Evolutionary conservation across 2,888 invertebrate species (phyloP).

Genomic region (Drosophila maculinotata): DNA sequence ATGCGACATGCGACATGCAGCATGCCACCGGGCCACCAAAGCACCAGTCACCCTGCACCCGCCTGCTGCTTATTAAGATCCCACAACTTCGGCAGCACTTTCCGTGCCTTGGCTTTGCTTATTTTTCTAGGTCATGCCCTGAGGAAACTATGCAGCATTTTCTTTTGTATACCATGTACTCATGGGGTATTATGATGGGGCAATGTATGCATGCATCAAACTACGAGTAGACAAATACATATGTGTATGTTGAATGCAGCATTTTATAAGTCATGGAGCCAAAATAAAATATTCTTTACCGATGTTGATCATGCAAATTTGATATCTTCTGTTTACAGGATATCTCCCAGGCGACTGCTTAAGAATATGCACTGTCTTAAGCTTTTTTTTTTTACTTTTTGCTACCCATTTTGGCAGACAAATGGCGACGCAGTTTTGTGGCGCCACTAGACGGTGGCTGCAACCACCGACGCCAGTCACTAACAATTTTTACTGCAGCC

Average conservation of each 20-base stretch:
- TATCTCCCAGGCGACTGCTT: neutral
- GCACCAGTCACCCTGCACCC: constrained; percentile 1
- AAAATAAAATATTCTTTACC: too few relatives aligned
- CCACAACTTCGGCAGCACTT: constrained; percentile 16
- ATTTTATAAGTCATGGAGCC: too few relatives aligned
- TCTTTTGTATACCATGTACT: constrained; percentile 9
- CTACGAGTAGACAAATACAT: too few relatives aligned
- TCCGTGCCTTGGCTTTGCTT: constrained; percentile 20
- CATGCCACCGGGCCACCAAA: constrained; percentile 9
- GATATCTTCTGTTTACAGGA: neutral
- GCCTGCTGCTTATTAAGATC: constrained; percentile 42
- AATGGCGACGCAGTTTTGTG: constrained; percentile 74
- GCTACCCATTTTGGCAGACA: constrained; percentile 65
- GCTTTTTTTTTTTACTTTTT: constrained; percentile 27
- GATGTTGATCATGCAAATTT: too few relatives aligned
- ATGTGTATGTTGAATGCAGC: too few relatives aligned
- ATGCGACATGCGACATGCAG: constrained; percentile 38
- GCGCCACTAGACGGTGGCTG: constrained; percentile 61
- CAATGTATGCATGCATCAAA: neutral
- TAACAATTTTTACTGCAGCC: constrained; percentile 69
- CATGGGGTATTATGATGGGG: fast-evolving
- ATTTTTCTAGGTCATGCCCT: constrained; percentile 69
- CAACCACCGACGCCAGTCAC: constrained; percentile 55
- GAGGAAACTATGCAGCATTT: constrained; percentile 33
- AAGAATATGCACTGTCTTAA: neutral